These are phyloP conservation scores for Microctonus aethiopoides DNA, from an alignment of 2,888 invertebrate species.

Conservation along the genomic window DNA sequence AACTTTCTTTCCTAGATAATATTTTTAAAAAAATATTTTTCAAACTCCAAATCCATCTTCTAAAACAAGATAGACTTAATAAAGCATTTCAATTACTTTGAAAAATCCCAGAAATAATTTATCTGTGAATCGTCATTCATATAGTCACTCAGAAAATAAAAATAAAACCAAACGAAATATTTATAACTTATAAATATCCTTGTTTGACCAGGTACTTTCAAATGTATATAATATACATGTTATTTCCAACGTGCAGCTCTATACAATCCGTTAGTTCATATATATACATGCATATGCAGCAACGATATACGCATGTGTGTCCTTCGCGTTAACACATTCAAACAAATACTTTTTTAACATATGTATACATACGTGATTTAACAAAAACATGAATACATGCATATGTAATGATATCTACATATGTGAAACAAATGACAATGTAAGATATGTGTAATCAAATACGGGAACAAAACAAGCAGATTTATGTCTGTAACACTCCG, in stretches of 20 bases:
- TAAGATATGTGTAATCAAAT: neutral
- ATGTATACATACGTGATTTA: too few species aligned
- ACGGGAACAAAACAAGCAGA: neutral
- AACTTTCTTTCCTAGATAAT: neutral
- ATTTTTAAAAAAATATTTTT: neutral
- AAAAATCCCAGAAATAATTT: neutral
- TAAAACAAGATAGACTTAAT: too few species aligned
- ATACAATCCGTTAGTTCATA: conserved; percentile 2
- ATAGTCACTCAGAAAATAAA: too few species aligned
- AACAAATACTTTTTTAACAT: neutral
- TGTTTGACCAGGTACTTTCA: conserved; percentile 10
- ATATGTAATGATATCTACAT: neutral
- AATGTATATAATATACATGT: neutral
- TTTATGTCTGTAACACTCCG: neutral
- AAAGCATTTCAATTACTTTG: neutral
- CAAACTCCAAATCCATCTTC: neutral
- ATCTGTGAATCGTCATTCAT: too few species aligned
- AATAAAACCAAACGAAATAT: neutral
- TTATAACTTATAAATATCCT: neutral
- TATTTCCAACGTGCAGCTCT: neutral
- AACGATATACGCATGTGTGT: neutral
- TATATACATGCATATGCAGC: neutral
- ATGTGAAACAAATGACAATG: neutral
- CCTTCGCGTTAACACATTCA: neutral
- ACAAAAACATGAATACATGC: neutral